A percentile compares a stretch with the other conserved stretches of the same genome.
Evolutionary conservation across 2,888 invertebrate genomes (phyloP).

Genomic region (Netelia fuscicornis): DNA sequence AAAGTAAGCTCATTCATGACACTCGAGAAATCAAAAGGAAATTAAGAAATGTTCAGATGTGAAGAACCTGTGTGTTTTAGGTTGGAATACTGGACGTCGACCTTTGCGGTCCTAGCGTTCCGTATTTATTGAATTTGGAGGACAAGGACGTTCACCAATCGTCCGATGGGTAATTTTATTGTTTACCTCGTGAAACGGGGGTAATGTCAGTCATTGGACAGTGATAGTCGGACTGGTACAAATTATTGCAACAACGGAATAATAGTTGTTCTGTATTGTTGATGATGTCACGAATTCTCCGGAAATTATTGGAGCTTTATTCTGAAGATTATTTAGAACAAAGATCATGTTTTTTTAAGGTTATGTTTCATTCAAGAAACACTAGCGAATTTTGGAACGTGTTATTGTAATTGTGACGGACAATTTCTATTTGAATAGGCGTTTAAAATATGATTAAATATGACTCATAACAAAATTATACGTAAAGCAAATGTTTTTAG

Average conservation of each 20-base stretch:
- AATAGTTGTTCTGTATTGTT: not conserved
- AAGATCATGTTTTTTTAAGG: not conserved
- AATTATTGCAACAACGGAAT: not conserved
- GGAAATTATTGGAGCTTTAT: not conserved
- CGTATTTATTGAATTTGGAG: constrained; percentile 94
- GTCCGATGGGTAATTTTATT: constrained; percentile 89
- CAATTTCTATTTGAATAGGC: too few relatives aligned
- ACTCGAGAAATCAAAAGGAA: not conserved
- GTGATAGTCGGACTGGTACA: not conserved
- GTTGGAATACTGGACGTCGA: constrained; percentile 97
- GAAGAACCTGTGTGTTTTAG: constrained; percentile 85
- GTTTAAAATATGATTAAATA: too few relatives aligned
- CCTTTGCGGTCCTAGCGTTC: constrained; percentile 97
- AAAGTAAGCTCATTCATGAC: constrained; percentile 87
- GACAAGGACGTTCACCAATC: constrained; percentile 94
- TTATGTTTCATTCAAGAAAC: not conserved
- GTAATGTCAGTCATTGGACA: not conserved
- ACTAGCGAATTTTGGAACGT: too few relatives aligned
- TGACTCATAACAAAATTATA: too few relatives aligned
- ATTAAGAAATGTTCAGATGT: constrained; percentile 22
- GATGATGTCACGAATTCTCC: not conserved
- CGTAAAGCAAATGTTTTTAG: too few relatives aligned
- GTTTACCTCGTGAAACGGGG: not conserved
- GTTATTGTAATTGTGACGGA: too few relatives aligned
- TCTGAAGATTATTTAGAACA: not conserved